Conservation (phyloP, 2,888 invertebrate genomes). For the Trichogramma evanescens region DNA sequence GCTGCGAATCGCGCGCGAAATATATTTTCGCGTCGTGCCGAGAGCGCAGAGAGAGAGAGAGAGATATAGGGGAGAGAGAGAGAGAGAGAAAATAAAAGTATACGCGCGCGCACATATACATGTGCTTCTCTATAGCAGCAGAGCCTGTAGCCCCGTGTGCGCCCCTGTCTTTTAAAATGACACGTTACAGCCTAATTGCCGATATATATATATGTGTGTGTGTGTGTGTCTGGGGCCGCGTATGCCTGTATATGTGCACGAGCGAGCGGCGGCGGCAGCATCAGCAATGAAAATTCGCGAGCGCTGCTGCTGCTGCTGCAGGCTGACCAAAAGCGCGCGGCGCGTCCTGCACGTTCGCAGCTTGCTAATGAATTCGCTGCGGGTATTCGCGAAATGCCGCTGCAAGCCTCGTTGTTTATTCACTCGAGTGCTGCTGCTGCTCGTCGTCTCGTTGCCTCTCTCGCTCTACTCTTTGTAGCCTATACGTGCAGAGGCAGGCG, state of each 20-base stretch:
- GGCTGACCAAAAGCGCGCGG: background rate
- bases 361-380: background rate
- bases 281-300: slow-evolving; percentile 2
- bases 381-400: background rate
- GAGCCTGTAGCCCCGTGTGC: background rate
- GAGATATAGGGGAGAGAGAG: too few species aligned
- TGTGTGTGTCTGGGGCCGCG: slow-evolving; percentile 1
- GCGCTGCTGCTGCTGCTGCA: background rate
- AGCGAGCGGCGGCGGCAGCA: slow-evolving; percentile 3
- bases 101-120: too few species aligned
- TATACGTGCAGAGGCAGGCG: too few species aligned
- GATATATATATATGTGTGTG: background rate
- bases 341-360: too few species aligned
- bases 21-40: too few species aligned
- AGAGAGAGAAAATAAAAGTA: too few species aligned
- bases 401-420: background rate
- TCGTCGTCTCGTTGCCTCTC: too few species aligned
- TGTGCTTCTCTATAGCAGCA: too few species aligned
- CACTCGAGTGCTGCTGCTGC: too few species aligned
- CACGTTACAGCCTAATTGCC: slow-evolving; percentile 15
- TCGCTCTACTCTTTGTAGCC: too few species aligned
- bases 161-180: slow-evolving; percentile 2
- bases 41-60: too few species aligned
- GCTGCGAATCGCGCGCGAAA: too few species aligned
- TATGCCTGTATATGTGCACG: slow-evolving; percentile 17